Evolutionary conservation across 1,140 invertebrate species (phyloP), one percentile per base, ranked within the genome.

Genomic region (Drosophila trapezifrons): DNA sequence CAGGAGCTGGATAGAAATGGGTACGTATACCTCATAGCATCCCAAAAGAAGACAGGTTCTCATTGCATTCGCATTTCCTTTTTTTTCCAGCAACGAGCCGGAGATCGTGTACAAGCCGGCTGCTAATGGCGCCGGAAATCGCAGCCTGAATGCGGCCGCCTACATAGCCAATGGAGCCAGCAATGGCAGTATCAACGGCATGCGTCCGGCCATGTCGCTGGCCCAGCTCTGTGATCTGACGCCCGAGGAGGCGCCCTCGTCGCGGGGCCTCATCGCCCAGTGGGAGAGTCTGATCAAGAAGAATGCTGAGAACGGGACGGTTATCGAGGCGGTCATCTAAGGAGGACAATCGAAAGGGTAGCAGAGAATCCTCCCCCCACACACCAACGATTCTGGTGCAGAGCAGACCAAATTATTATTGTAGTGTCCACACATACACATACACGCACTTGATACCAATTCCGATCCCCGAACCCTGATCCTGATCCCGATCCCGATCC

Each of bases 251-350:
- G 93, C 93, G 29, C 94, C 94, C 15, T 94, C 94, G 58, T 94
- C 94, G 40, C 94, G 93, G 37, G 92, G 93, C 47, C 92, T 94
- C 22, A 94, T 94, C 65, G 94, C 93, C 29, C 93, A 94, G 86
- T 94, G 94, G 94, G 94, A 94, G 90, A 94, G 92, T 13, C 92
- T 94, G 45, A 94, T 94, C 72, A 93, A 94, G 72, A 93, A 94
- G 90, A 94, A 94, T 65, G 80, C 89, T 37, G 90, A 85, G 56
- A 71, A 72, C 3, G 83, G 80, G 46, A 69, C 76, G 60, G 72
- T 67, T 22, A 76, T 78, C 6, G 83, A 86, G 67, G 76, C 67
- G 67, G 79, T 60, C 38, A 76, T 86, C 25, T 86, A 74, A 72
- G 37, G 20, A 17, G 22, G n/a, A 52, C 49, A 1, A 52, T 9